phyloP scores from a whole-genome alignment of 2,797 vertebrate genomes.

The Thaleichthys pacificus region DNA sequence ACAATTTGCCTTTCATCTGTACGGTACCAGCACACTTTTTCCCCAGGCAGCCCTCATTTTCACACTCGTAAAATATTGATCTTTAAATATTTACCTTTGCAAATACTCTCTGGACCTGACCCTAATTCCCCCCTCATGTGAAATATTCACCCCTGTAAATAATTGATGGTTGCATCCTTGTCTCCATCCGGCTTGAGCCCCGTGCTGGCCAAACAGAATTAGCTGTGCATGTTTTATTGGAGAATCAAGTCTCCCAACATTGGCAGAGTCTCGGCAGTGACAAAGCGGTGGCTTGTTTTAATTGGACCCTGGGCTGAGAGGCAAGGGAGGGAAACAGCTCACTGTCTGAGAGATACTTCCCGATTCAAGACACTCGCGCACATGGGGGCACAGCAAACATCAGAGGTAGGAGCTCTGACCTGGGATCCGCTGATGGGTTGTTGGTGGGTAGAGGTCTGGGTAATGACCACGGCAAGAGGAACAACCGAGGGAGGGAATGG shows the following conservation, averaged over 20 bases:
- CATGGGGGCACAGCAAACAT: slow-evolving; percentile 6
- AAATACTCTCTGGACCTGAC: slow-evolving; percentile 49
- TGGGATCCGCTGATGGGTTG: slow-evolving; percentile 27
- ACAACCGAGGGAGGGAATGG: not conserved
- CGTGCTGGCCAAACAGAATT: not conserved
- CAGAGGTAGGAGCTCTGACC: slow-evolving; percentile 42
- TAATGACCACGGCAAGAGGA: slow-evolving; percentile 26
- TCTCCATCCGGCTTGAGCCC: slow-evolving; percentile 20
- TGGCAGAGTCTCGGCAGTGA: slow-evolving; percentile 24
- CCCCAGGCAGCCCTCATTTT: slow-evolving; percentile 10
- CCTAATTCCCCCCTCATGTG: slow-evolving; percentile 35
- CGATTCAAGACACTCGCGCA: slow-evolving; percentile 7
- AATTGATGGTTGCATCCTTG: slow-evolving; percentile 43
- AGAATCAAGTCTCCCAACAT: slow-evolving; percentile 10
- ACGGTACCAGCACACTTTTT: slow-evolving; percentile 18
- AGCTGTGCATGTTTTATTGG: slow-evolving; percentile 23
- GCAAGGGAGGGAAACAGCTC: not conserved
- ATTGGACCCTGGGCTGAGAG: slow-evolving; percentile 41
- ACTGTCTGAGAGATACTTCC: slow-evolving; percentile 10
- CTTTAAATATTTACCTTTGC: slow-evolving; percentile 60
- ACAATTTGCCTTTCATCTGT: slow-evolving; percentile 39
- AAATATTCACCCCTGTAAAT: slow-evolving; percentile 60
- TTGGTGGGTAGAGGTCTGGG: slow-evolving; percentile 11
- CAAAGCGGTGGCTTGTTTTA: slow-evolving; percentile 33
- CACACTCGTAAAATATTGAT: slow-evolving; percentile 49